Evolutionary conservation across 2,888 invertebrate genomes (phyloP).

Genomic region (Nowickia ferox): DNA sequence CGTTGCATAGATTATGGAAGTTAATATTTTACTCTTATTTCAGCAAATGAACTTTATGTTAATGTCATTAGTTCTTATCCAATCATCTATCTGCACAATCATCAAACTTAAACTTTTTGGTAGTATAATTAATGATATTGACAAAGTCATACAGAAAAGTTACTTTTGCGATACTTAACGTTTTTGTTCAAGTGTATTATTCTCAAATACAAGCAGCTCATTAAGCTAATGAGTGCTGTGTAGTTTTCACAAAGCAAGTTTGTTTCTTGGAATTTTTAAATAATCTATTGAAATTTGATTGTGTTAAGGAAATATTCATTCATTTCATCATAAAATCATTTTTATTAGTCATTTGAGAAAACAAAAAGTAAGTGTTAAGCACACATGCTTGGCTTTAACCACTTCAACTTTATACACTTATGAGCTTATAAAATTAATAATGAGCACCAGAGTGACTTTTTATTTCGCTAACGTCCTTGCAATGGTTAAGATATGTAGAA

Average conservation of each 20-base stretch:
- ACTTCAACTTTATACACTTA: too few relatives aligned
- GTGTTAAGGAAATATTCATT: background rate
- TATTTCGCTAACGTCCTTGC: too few relatives aligned
- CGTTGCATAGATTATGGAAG: too few relatives aligned
- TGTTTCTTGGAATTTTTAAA: conserved; percentile 10
- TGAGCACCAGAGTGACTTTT: background rate
- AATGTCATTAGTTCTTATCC: too few relatives aligned
- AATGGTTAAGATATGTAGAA: too few relatives aligned
- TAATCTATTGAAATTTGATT: conserved; percentile 1
- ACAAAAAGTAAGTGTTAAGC: background rate
- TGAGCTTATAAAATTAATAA: background rate
- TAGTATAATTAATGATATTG: conserved; percentile 38
- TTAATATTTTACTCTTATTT: too few relatives aligned
- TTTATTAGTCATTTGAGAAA: conserved; percentile 2
- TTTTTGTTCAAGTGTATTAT: too few relatives aligned
- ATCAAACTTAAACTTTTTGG: too few relatives aligned
- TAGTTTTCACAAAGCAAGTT: background rate
- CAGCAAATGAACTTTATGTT: too few relatives aligned
- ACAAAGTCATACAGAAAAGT: conserved; percentile 17
- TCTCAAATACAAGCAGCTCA: conserved; percentile 15
- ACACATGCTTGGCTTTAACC: background rate
- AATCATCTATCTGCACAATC: too few relatives aligned
- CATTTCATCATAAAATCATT: background rate
- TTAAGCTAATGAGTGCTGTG: conserved; percentile 41
- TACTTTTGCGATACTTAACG: background rate